Evolutionary conservation across 2,113 vertebrate species (phyloP).

Genomic region (Condylura cristata): DNA sequence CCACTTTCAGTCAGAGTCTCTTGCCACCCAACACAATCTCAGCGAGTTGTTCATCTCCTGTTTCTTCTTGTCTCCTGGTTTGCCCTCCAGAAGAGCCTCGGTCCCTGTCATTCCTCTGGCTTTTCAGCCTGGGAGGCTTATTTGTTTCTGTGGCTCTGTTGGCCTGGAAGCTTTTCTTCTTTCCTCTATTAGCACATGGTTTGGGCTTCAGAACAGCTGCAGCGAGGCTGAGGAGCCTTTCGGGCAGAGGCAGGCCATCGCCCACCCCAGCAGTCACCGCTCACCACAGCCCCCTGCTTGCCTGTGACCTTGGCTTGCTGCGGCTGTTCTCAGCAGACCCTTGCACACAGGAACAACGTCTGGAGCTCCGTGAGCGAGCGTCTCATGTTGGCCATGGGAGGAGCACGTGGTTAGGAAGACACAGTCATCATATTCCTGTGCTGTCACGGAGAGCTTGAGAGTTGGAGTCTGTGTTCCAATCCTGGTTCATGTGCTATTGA

Average conservation of each 20-base stretch:
- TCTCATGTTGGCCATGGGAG: background rate
- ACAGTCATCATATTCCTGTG: background rate
- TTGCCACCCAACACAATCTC: background rate
- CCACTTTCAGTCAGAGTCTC: background rate
- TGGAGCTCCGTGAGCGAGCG: background rate
- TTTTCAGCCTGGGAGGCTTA: background rate
- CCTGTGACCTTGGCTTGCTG: background rate
- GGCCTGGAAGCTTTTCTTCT: background rate
- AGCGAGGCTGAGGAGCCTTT: background rate
- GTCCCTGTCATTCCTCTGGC: background rate
- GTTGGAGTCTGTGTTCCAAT: background rate
- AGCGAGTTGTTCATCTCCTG: accelerated
- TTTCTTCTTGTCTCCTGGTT: background rate
- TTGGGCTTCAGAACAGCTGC: background rate
- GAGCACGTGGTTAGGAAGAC: background rate
- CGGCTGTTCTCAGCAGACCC: background rate
- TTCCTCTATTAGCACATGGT: background rate
- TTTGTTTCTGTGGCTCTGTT: background rate
- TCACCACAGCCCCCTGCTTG: accelerated
- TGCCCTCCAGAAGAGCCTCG: background rate
- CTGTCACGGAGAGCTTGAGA: background rate
- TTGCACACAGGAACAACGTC: no score
- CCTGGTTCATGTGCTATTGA: background rate
- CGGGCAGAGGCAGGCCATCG: accelerated
- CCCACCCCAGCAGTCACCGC: background rate